Percentiles rank a stretch among this genome's conserved stretches.
phyloP scores from a whole-genome alignment of 2,797 vertebrate species.

The Urocyon cinereoargenteus region DNA sequence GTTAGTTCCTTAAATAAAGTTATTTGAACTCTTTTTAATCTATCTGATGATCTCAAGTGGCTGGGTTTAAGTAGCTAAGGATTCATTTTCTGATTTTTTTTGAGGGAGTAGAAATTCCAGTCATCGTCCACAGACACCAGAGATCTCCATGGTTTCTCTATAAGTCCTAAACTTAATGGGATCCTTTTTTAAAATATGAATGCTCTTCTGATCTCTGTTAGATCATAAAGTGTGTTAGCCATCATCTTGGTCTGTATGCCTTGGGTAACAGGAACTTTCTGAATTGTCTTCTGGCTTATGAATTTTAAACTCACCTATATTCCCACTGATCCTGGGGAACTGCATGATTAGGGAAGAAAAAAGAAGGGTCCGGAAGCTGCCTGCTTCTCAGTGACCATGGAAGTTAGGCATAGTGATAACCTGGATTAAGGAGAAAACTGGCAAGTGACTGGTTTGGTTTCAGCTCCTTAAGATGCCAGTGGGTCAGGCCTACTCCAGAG shows the following conservation, averaged over 20 bases:
- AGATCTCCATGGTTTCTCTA: neutral
- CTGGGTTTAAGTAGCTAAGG: neutral
- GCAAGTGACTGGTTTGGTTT: neutral
- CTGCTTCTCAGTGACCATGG: neutral
- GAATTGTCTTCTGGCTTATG: neutral
- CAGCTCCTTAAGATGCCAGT: neutral
- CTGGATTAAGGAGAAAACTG: neutral
- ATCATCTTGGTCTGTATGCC: neutral
- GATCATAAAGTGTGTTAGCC: neutral
- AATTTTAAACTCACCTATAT: neutral
- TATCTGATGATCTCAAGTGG: neutral
- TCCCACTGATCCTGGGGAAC: neutral
- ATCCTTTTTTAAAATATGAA: neutral
- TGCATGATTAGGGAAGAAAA: neutral
- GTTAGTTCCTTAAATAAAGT: neutral
- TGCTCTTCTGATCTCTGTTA: neutral
- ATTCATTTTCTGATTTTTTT: constrained; percentile 43
- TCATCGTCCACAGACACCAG: neutral
- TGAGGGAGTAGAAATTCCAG: neutral
- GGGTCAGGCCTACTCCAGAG: neutral
- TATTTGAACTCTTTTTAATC: neutral
- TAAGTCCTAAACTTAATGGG: neutral
- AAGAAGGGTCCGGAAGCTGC: neutral
- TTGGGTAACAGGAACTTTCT: neutral
- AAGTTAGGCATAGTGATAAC: neutral